phyloP scores from a whole-genome alignment of 2,888 invertebrate genomes.

The Harpagoxenus sublaevis region DNA sequence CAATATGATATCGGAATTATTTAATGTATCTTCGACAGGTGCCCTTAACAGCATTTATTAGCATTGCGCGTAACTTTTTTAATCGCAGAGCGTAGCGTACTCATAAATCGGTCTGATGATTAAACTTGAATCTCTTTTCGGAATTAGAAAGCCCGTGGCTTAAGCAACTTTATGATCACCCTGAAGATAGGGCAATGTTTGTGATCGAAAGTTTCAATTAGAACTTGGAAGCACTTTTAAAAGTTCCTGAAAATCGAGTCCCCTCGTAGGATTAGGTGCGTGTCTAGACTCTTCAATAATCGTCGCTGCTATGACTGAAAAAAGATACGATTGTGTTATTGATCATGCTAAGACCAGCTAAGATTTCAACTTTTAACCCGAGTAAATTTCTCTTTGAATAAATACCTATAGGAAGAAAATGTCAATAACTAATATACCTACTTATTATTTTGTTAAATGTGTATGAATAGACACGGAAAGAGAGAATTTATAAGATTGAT shows the following conservation, averaged over 20 bases:
- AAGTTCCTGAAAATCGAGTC: constrained; percentile 59
- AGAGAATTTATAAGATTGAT: background rate
- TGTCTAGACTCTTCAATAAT: constrained; percentile 53
- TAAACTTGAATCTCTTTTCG: constrained; percentile 60
- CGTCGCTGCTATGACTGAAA: constrained; percentile 13
- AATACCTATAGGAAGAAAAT: background rate
- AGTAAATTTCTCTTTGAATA: background rate
- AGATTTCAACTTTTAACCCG: background rate
- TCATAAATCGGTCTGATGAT: constrained; percentile 55
- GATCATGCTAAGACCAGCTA: background rate
- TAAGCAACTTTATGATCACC: constrained; percentile 70
- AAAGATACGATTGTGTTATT: background rate
- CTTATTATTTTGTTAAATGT: background rate
- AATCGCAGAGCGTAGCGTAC: constrained; percentile 33
- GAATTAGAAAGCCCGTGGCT: constrained; percentile 65
- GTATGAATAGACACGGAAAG: background rate
- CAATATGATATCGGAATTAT: constrained; percentile 36
- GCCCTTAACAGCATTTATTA: constrained; percentile 42
- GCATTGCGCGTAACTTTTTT: constrained; percentile 54
- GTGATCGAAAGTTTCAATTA: constrained; percentile 69
- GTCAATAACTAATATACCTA: background rate
- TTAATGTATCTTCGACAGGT: constrained; percentile 48
- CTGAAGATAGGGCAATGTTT: constrained; percentile 67
- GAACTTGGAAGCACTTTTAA: constrained; percentile 67
- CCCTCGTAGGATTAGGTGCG: constrained; percentile 59